Evolutionary conservation across 2,113 vertebrate species (phyloP), one percentile per base, ranked within the genome.

Genomic region (Anoura caudifer): DNA sequence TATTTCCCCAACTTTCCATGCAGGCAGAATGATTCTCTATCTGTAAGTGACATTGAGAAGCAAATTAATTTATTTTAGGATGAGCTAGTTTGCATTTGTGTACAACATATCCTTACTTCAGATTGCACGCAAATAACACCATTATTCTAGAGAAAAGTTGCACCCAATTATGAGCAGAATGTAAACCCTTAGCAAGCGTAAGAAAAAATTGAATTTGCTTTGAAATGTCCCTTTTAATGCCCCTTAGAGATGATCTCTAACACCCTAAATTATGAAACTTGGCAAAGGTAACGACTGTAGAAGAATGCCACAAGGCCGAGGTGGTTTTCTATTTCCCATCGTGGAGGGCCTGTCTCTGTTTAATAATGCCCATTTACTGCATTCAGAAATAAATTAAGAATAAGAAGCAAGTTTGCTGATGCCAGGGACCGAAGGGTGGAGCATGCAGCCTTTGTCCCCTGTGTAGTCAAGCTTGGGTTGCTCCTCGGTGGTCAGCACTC

Each of bases 1-100:
- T 52, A 31, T 59, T 28, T 19, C 26, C 38, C 17, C 7, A 41
- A 41, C 24, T 93, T 95, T 93, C 31, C 33, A 52, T 1, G 2
- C 59, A 87, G 77, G 82, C 26, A 45, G 7, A 73, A 9, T 90
- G 70, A 85, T 96, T 95, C 70, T 95, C 12, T 80, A 75, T 79
- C 73, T 79, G 20, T 86, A 75, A 65, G 73, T 86, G 91, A 89
- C 54, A 89, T 89, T 94, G 86, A 92, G 92, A 97, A 97, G 73
- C 47, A 88, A 96, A 79, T 87, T 22, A 69, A 91, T 94, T 75
- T 70, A 82, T 81, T 94, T 94, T 38, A 89, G 91, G 65, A 81
- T 79, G 50, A 52, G 24, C 45, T 38, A 50, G 83, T 76, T 50
- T 26, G 69, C 28, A 67, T 85, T 52, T 80, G 20, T 89, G 45